These are phyloP conservation scores for Reinhardtius hippoglossoides DNA, from an alignment of 2,113 vertebrate genomes.

Conservation along the genomic window DNA sequence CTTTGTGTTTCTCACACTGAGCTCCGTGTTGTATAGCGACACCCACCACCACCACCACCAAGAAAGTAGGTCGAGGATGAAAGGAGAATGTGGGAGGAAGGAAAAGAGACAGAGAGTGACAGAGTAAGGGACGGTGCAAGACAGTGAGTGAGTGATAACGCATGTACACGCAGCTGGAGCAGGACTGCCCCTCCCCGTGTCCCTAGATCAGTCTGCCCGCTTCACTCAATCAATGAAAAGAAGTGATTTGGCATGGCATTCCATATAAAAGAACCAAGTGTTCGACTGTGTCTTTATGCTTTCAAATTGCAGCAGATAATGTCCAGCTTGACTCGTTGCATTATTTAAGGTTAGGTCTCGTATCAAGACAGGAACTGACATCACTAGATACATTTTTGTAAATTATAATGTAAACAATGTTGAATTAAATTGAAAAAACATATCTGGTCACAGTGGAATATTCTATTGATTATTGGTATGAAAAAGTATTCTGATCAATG, in stretches of 20 bases:
- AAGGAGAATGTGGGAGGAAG: conserved; percentile 73
- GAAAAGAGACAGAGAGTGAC: conserved; percentile 63
- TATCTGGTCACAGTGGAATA: too few species aligned
- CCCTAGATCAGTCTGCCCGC: conserved; percentile 39
- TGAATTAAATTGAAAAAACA: too few species aligned
- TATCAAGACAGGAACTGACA: not conserved
- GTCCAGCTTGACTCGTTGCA: not conserved
- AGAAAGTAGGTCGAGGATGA: conserved; percentile 82
- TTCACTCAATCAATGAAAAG: conserved; percentile 29
- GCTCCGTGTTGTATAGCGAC: conserved; percentile 52
- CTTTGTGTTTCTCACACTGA: conserved; percentile 67
- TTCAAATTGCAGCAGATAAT: conserved; percentile 8
- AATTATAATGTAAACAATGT: too few species aligned
- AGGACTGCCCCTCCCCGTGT: conserved; percentile 32
- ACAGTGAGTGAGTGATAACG: conserved; percentile 69
- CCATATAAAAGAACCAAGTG: not conserved
- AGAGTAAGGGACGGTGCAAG: conserved; percentile 59
- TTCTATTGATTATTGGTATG: too few species aligned
- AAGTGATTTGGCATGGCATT: not conserved
- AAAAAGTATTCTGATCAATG: too few species aligned
- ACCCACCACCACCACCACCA: conserved; percentile 57
- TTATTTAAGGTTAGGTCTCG: not conserved
- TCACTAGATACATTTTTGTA: not conserved
- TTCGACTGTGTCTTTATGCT: not conserved
- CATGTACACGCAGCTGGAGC: conserved; percentile 42